Percentiles rank a stretch among this genome's conserved stretches.
phyloP scores from a whole-genome alignment of 1,140 invertebrate genomes.

The Microplitis mediator region DNA sequence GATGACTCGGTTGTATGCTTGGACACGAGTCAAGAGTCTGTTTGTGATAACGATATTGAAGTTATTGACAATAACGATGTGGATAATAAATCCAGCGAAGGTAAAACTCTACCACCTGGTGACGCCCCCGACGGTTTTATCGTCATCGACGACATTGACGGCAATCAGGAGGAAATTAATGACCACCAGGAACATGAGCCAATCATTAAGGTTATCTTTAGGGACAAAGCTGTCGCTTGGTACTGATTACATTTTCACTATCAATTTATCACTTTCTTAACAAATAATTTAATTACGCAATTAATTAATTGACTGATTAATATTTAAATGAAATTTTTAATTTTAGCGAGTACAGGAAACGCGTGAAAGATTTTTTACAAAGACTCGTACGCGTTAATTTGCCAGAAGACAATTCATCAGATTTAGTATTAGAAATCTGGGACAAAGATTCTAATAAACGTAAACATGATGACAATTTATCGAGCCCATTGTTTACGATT shows the following conservation, averaged over 20 bases:
- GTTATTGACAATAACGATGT: neutral
- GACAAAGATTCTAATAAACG: conserved; percentile 23
- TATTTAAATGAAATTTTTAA: conserved; percentile 13
- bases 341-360: conserved; percentile 45
- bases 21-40: conserved; percentile 7
- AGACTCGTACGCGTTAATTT: conserved; percentile 28
- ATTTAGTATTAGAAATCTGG: conserved; percentile 50
- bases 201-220: conserved; percentile 50
- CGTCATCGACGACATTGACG: conserved; percentile 40
- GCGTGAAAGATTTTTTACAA: conserved; percentile 46
- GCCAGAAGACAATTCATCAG: conserved; percentile 31
- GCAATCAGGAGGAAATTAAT: neutral
- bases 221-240: conserved; percentile 42
- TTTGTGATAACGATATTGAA: neutral
- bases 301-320: neutral
- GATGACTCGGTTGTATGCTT: conserved; percentile 1
- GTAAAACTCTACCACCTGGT: conserved; percentile 41
- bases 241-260: conserved; percentile 28
- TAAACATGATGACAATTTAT: conserved; percentile 27
- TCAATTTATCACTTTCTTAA: no score
- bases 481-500: conserved; percentile 45
- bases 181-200: conserved; percentile 21
- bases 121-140: conserved; percentile 41
- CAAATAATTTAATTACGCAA: neutral
- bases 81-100: neutral